A percentile compares a stretch with the other conserved stretches of the same genome.
phyloP scores from a whole-genome alignment of 2,113 vertebrate species.

The Rhinichthys klamathensis region DNA sequence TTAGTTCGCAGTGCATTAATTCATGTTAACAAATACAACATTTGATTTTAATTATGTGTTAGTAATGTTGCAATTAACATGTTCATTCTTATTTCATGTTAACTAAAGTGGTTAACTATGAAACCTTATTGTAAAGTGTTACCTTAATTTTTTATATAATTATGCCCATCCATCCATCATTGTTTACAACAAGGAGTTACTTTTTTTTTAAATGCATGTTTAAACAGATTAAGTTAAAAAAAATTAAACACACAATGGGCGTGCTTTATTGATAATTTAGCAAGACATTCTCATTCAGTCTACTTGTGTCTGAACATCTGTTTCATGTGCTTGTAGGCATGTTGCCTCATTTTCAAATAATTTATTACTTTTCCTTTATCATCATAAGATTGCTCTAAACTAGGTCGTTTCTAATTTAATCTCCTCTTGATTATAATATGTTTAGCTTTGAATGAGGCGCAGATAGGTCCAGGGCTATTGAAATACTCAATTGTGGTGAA shows the following conservation, averaged over 20 bases:
- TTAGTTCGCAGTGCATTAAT: no score
- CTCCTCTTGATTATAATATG: neutral
- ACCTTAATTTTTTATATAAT: no score
- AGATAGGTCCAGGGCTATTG: neutral
- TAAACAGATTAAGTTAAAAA: neutral
- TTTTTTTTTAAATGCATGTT: neutral
- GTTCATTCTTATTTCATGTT: no score
- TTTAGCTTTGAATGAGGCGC: neutral
- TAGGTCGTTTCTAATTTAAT: constrained; percentile 12
- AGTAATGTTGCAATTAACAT: no score
- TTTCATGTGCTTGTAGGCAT: constrained; percentile 14
- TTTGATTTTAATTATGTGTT: no score
- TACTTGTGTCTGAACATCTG: constrained; percentile 25
- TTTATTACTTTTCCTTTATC: constrained; percentile 24
- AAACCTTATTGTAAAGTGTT: no score
- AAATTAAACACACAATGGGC: neutral
- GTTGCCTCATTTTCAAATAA: constrained; percentile 25
- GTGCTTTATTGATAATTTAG: constrained; percentile 9
- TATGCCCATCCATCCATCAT: no score
- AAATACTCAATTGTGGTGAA: neutral
- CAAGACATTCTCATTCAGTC: neutral
- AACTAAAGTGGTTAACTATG: no score
- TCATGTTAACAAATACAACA: no score
- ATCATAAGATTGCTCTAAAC: neutral
- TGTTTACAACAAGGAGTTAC: neutral